Evolutionary conservation across 1,140 invertebrate species (phyloP), one percentile per base, ranked within the genome.

Genomic region (Chlorops oryzae): DNA sequence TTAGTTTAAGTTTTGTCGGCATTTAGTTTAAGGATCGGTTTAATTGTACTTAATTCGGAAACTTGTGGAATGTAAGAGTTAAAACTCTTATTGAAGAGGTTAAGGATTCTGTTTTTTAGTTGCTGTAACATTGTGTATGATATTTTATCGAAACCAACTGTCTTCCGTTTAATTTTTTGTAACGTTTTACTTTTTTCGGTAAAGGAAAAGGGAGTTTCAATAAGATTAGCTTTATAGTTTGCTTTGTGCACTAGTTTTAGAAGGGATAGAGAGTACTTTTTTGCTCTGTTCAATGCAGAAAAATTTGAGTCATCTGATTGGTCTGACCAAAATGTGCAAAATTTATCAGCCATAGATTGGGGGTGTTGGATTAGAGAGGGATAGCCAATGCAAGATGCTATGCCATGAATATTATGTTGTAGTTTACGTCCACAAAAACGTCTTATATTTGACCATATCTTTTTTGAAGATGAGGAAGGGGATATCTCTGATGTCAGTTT

Each of bases 1-100:
- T 18, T 47, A 32, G 20, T 35, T 13, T 9, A 48, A 22, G 32
- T 48, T 48, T 38, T 48, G 9, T 48, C 35, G 12, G 17, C 13
- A n/a, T 18, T 37, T n/a, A 23, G 46, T 39, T 38, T 48, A 4
- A 13, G 34, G 10, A 38, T 38, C n/a, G 46, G 15, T 21, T 34
- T 47, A 23, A 47, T 32, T 17, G 3, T 34, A 24, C 27, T 35
- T 17, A 32, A 17, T 47, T 47, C 35, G 21, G 15, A 47, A 21
- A 15, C 20, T 32, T 34, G 45, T 9, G 32, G 45, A 17, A 47
- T 28, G 24, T 34, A 20, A 32, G n/a, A 13, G 15, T 13, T 32
- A 47, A 35, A 38, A 9, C 10, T 6, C 27, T 39, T 49, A 17
- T 25, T 49, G n/a, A n/a, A n/a, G n/a, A n/a, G n/a, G n/a, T n/a